Evolutionary conservation across 2,113 vertebrate species (phyloP), one percentile per base, ranked within the genome.

Genomic region (Parus major): DNA sequence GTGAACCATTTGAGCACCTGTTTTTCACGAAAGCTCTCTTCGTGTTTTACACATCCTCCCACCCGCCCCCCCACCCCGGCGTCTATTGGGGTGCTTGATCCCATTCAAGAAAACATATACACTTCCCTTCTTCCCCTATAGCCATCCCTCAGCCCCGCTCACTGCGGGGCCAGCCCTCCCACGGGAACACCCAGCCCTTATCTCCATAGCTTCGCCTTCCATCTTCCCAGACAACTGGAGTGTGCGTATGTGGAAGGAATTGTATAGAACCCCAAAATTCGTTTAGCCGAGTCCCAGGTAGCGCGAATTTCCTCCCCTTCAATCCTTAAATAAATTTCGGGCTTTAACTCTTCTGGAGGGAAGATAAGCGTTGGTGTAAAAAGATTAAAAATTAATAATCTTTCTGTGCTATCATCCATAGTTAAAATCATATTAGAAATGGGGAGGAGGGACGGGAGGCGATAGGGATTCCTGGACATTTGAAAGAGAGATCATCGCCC

Each of bases 21-120:
- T 91, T 97, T 96, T 84, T 65, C 27, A 44, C 84, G 93, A 94
- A 44, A n/a, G 49, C 86, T 81, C 49, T 94, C 80, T 96, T 88
- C 35, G 20, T 93, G 60, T 97, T 93, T 96, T 93, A 75, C 12
- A 57, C 68, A 63, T 42, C 5, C 27, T 61, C 36, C 50, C 55
- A 31, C 15, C 29, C 41, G 2, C 27, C 66, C 66, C 64, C 28
- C 27, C 9, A 8, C 60, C 31, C 11, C 6, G 8, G 18, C 42
- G 8, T 16, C 42, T 81, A 27, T 63, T 83, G 90, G 77, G 73
- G 75, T 42, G 15, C 39, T 55, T 60, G 12, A 22, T 61, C 77
- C 47, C 60, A 53, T 70, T 83, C 53, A 56, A 9, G 52, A 66
- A 61, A 82, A 66, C 1, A 9, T 33, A 21, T 16, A 53, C 2